Percentiles rank a stretch among this genome's conserved stretches.
Evolutionary conservation across 2,113 vertebrate species (phyloP).

Genomic region (Chaetops frenatus): DNA sequence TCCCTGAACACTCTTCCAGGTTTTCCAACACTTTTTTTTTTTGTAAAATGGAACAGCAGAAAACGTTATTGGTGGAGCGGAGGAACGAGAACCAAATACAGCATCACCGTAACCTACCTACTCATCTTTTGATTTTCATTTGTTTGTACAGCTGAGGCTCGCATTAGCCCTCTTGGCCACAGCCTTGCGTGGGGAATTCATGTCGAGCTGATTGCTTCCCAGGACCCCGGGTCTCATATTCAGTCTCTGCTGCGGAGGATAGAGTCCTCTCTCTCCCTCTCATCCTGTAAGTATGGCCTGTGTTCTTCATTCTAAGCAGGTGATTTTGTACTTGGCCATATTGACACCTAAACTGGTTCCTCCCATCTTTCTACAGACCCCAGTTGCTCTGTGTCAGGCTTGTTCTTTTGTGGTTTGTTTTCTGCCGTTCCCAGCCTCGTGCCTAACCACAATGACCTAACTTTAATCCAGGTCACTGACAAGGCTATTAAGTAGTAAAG

Average conservation of each 20-base stretch:
- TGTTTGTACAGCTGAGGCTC: slow-evolving; percentile 48
- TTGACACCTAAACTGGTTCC: background rate
- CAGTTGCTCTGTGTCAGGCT: background rate
- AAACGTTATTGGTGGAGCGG: background rate
- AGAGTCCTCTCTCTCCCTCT: slow-evolving; percentile 65
- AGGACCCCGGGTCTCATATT: slow-evolving; percentile 8
- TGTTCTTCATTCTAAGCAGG: background rate
- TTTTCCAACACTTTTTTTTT: background rate
- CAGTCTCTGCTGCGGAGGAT: slow-evolving; percentile 41
- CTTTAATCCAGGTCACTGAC: background rate
- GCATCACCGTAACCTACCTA: background rate
- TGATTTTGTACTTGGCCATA: background rate
- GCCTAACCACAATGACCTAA: background rate
- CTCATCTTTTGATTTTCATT: slow-evolving; percentile 42
- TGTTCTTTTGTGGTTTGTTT: background rate
- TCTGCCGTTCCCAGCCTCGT: background rate
- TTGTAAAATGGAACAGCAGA: background rate
- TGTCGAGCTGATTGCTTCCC: slow-evolving; percentile 34
- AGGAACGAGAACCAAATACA: background rate
- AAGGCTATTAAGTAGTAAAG: background rate
- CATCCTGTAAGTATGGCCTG: slow-evolving; percentile 42
- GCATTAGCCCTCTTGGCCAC: slow-evolving; percentile 9
- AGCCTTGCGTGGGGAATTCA: slow-evolving; percentile 24
- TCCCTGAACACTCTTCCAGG: background rate
- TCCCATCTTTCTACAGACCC: background rate